Base-by-base conservation (phyloP, 2,113 vertebrate species). In the Alligator mississippiensis region DNA sequence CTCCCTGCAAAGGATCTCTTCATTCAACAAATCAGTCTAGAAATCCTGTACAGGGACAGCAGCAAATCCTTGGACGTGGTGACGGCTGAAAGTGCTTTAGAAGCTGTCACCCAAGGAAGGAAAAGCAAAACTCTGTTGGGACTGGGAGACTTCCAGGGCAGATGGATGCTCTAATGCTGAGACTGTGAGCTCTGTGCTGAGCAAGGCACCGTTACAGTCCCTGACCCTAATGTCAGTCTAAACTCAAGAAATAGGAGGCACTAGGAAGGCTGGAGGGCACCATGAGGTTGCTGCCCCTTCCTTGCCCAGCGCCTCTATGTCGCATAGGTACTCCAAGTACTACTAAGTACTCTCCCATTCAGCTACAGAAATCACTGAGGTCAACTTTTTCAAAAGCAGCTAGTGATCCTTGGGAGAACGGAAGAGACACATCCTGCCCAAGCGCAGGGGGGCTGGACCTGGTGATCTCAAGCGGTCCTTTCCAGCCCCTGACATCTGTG, bases 51-150 rank as follows among this genome's bases (percentile, higher is more conserved):
- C 63, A 38, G 80, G 77, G 30, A 54, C 34, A 59, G 1, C 25
- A 22, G 9, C 14, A 47, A 27, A 28, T 55, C 89, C 72, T 94
- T 38, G 17, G 59, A 10, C 3, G 34, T 84, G 89, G n/a, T 3
- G 0, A 1, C 68, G 78, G 15, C 59, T 61, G 55, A 47, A 75
- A 61, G 21, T 30, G 13, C 5, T 25, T 12, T 4, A 5, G 9
- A 17, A 38, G 62, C 34, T 75, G 62, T 24, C 54, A 19, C 47
- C 8, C 54, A 27, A 30, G 15, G 62, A n/a, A 93, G 82, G 85
- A 60, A 74, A 24, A 76, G 89, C 79, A 63, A 30, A 87, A 58
- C 85, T 93, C 88, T 90, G 80, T 90, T 84, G 80, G 66, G 22
- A 74, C 47, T 47, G 47, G 47, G 47, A 47, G 85, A 47, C n/a